Evolutionary conservation across 2,888 invertebrate genomes (phyloP), one percentile per base, ranked within the genome.

Genomic region (Oxyteleia sp.): DNA sequence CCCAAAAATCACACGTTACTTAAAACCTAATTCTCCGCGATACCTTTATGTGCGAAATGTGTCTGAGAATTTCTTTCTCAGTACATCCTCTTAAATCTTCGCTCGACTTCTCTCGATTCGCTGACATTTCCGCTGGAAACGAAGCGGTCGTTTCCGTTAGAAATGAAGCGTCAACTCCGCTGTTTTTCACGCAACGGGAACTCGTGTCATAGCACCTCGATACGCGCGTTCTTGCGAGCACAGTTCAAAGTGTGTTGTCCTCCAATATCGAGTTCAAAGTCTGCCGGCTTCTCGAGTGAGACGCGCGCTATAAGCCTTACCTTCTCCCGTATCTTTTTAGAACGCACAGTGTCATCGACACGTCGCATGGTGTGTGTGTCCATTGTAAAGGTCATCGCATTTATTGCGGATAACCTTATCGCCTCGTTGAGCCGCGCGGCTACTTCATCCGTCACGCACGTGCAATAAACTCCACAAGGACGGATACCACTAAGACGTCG

Each of bases 301-400:
- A 87, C 87, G 85, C 86, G 83, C 88, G 82, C 88, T 86, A 55
- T 84, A 53, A 63, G 66, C 66, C 85, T 78, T 75, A 72, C 87
- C 86, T 86, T 85, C 82, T 85, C 57, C 80, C 59, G 86, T 90
- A 90, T 89, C 91, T 91, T 91, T 89, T 89, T 90, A 89, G 90
- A 89, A 88, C 89, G 89, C 86, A 84, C 47, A 35, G 88, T 88
- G 89, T 90, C 90, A 89, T 89, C 88, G 90, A 89, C 90, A 89
- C 87, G 85, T 84, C 72, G 76, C 87, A 84, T 85, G 81, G 82
- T 63, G 53, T 23, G 88, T 86, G 87, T 86, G 87, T 86, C 87
- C 88, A 89, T 90, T 88, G 90, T 87, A 88, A 90, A 91, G 91
- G 90, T 91, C 91, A 90, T 90, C 86, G 89, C 86, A 90, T 89